These are phyloP conservation scores for Clanis bilineata DNA, from an alignment of 2,888 invertebrate species.

Conservation along the genomic window DNA sequence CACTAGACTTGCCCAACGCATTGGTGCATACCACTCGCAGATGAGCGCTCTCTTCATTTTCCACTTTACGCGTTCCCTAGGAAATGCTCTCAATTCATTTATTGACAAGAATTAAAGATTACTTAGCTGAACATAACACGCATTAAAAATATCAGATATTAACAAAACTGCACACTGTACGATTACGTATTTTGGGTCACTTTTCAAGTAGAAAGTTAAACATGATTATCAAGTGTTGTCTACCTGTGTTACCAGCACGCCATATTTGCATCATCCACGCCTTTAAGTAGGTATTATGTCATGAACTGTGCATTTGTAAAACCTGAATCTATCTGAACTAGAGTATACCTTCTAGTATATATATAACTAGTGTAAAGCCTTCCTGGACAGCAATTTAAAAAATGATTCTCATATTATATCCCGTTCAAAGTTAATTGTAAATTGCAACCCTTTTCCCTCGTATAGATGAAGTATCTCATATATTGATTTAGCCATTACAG, in stretches of 20 bases:
- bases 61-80: not conserved
- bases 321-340: not conserved
- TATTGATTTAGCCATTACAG: too few species aligned
- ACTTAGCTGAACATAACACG: not conserved
- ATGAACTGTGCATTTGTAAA: not conserved
- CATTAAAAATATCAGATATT: not conserved
- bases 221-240: constrained; percentile 27
- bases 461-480: too few species aligned
- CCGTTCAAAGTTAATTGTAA: too few species aligned
- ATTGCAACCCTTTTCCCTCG: too few species aligned
- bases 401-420: too few species aligned
- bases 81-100: constrained; percentile 1
- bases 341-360: not conserved
- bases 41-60: constrained; percentile 3
- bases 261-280: constrained; percentile 16
- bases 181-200: constrained; percentile 26
- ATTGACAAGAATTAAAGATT: not conserved
- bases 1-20: not conserved
- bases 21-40: not conserved
- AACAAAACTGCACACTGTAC: constrained; percentile 1
- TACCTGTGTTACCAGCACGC: constrained; percentile 20
- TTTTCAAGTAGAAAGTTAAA: constrained; percentile 31
- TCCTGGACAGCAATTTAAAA: too few species aligned
- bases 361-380: too few species aligned
- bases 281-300: constrained; percentile 9